Conservation (phyloP, 2,113 vertebrate species). For the Hyla sarda region DNA sequence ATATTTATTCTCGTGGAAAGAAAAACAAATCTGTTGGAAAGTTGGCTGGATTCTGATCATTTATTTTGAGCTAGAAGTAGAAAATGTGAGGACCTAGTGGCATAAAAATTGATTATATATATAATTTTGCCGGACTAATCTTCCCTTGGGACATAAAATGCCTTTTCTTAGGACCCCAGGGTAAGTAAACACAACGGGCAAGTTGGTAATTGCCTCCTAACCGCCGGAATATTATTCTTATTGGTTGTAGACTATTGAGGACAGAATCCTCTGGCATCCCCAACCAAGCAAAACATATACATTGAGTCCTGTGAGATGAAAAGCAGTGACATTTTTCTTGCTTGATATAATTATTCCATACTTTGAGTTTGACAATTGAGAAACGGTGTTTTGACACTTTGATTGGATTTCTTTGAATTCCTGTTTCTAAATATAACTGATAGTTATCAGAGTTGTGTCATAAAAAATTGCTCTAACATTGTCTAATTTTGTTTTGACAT, state of each 20-base stretch:
- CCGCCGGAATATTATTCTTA: not conserved
- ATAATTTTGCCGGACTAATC: not conserved
- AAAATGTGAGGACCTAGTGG: not conserved
- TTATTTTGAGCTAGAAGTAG: not conserved
- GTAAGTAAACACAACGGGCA: conserved; percentile 5
- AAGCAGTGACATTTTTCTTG: conserved; percentile 47
- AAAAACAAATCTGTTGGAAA: conserved; percentile 29
- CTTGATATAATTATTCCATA: conserved; percentile 29
- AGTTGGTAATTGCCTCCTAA: conserved; percentile 13
- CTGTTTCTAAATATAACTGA: conserved; percentile 29
- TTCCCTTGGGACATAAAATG: not conserved
- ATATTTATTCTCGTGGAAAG: conserved; percentile 15
- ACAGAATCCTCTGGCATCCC: conserved; percentile 17
- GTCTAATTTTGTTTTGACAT: conserved; percentile 26
- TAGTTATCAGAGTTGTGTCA: conserved; percentile 21
- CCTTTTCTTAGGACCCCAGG: not conserved
- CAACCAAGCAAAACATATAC: conserved; percentile 16
- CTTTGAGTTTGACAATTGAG: conserved; percentile 48
- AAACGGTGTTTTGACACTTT: conserved; percentile 49
- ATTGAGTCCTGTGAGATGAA: conserved; percentile 26
- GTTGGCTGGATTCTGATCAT: not conserved
- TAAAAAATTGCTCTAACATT: conserved; percentile 14
- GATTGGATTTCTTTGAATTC: conserved; percentile 43
- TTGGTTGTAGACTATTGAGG: not conserved
- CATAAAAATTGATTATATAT: not conserved